Base-by-base conservation (phyloP, 2,113 vertebrate species). In the Herpetotheres cachinnans region DNA sequence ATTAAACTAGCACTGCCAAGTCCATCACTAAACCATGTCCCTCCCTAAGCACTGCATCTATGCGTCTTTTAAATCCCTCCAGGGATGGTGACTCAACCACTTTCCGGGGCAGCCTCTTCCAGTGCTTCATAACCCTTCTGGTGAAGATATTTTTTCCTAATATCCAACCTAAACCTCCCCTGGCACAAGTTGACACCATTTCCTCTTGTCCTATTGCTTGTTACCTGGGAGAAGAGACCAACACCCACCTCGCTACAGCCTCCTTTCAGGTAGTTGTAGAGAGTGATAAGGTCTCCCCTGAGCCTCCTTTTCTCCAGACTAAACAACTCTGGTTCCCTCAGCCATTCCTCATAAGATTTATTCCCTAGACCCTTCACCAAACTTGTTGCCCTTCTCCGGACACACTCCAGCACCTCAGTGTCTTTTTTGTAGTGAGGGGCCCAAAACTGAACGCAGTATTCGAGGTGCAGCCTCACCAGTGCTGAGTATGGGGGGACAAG, bases 351-450 rank as follows among this genome's bases (percentile, higher is more conserved):
- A 30, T 59, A 20, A 80, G 2, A 59, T 4, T 17, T 44, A 22
- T n/a, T 36, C 36, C 52, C 19, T 58, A 72, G 36, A 40, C 9
- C 12, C 50, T 72, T 73, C 34, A 7, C 16, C 13, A 59, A 34
- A 9, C 46, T 25, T 4, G 4, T 5, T 49, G 8, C 3, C 34
- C 6, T 38, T 85, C 32, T 65, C 34, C 52, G 34, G 19, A 72
- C 27, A 9, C 0, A 0, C 7, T 52, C 22, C 44, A 72, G 18
- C 16, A 52, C 32, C 42, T 42, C 42, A 14, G 5, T 14, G 11
- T 42, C 42, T 29, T 56, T 46, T 29, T 34, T n/a, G 36, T 25
- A 52, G 5, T 65, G 44, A 79, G 32, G 16, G 13, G 32, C 7
- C 20, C 36, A 66, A 46, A 58, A 30, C 26, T n/a, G 27, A 9